phyloP scores from a whole-genome alignment of 2,113 vertebrate species.

The Corydoras maculifer region DNA sequence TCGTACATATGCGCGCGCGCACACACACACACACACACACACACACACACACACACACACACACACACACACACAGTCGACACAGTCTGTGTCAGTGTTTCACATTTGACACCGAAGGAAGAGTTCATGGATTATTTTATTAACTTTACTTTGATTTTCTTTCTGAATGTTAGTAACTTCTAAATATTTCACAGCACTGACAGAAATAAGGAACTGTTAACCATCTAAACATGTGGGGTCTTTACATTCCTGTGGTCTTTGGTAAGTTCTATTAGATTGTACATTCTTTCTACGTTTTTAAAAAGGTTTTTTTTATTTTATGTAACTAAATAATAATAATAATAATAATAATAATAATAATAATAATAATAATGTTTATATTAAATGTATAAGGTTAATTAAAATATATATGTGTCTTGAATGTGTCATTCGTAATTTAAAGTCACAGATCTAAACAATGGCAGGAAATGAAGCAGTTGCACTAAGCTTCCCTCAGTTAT shows the following conservation, averaged over 20 bases:
- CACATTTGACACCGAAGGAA: no score
- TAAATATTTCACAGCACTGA: not conserved
- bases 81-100: not conserved
- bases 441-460: no score
- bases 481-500: no score
- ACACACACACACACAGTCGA: not conserved
- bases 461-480: no score
- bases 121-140: not conserved
- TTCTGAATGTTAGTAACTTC: not conserved
- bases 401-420: no score
- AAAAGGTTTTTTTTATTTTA: not conserved
- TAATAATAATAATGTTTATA: no score
- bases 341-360: no score
- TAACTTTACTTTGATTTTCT: not conserved
- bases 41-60: not conserved
- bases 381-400: no score
- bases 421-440: no score
- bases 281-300: not conserved
- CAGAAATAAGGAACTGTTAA: not conserved
- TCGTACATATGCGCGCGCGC: not conserved
- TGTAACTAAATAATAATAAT: not conserved
- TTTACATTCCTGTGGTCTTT: not conserved
- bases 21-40: not conserved
- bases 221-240: not conserved
- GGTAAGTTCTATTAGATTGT: not conserved